phyloP scores from a whole-genome alignment of 2,113 vertebrate species.

The Ascaphus truei region DNA sequence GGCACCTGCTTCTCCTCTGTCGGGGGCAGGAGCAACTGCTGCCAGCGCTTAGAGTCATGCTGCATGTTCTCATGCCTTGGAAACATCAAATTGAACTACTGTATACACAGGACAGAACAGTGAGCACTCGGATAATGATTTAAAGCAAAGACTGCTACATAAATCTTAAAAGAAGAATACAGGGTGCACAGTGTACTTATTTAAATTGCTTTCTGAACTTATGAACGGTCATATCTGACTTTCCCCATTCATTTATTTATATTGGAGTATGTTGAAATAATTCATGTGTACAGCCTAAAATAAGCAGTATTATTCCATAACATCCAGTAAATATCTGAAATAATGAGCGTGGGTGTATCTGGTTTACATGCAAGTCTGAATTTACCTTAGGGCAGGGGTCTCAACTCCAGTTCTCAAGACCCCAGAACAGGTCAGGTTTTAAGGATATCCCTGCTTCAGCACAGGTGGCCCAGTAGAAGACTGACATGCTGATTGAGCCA shows the following conservation, averaged over 20 bases:
- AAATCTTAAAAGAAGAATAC: constrained; percentile 15
- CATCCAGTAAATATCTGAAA: not conserved
- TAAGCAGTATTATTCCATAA: not conserved
- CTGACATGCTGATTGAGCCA: too few relatives aligned
- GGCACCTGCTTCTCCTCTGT: not conserved
- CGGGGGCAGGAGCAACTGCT: not conserved
- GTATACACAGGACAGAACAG: not conserved
- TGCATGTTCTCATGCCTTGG: not conserved
- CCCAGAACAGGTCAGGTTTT: too few relatives aligned
- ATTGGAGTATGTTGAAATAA: not conserved
- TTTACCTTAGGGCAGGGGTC: too few relatives aligned
- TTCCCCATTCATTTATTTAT: too few relatives aligned
- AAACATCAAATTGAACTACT: not conserved
- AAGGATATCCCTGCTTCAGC: too few relatives aligned
- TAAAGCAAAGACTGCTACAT: constrained; percentile 17
- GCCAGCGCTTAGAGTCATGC: constrained; percentile 26
- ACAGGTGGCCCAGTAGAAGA: too few relatives aligned
- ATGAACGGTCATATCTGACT: not conserved
- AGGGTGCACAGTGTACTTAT: not conserved
- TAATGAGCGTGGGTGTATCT: too few relatives aligned
- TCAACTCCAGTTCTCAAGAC: too few relatives aligned
- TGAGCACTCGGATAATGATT: constrained; percentile 1
- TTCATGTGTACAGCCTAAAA: not conserved
- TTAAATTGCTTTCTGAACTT: constrained; percentile 7
- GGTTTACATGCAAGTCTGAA: too few relatives aligned